Base-by-base conservation (phyloP, 2,797 vertebrate genomes). In the Pygocentrus nattereri region DNA sequence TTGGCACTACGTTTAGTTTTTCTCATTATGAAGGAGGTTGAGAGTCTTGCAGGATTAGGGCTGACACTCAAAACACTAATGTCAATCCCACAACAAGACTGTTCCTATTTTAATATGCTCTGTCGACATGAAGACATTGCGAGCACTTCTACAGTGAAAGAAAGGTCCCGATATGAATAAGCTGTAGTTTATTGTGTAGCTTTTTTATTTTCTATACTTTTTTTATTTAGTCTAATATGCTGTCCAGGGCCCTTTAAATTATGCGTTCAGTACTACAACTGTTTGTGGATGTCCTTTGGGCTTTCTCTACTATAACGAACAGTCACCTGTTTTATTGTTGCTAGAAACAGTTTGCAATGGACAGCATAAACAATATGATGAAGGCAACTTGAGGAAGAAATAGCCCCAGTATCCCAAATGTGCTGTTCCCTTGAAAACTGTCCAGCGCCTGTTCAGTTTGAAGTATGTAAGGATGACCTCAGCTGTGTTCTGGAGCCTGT, bases 61-160 rank as follows among this genome's bases (percentile, higher is more conserved):
- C 47, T 18, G 18, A 61, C 27, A 65, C 15, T 19, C 25, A 62
- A 68, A 72, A 73, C 62, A 79, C 38, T 83, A 68, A 44, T 50
- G 23, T 47, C 27, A 18, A 4, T 59, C 47, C 5, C 21, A 7
- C n/a, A 30, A 10, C 18, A 54, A n/a, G 61, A 52, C 1, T 31
- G 52, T 21, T 34, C 52, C 61, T 30, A 82, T 78, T 71, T 58
- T 59, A 25, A 62, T 80, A 38, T 82, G 44, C 72, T 71, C 76
- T 15, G 38, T 82, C 69, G 34, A 82, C 58, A 84, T 88, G 80
- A 92, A 89, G 84, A 90, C 84, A 71, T 16, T 87, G 81, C 83
- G 88, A 93, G 93, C 93, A 92, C 92, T 93, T 92, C 87, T 78
- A 76, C 84, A 84, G 31, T 89, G 88, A 85, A 82, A 68, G 49